Conservation (phyloP, 2,113 vertebrate species). For the Brachirus orientalis region DNA sequence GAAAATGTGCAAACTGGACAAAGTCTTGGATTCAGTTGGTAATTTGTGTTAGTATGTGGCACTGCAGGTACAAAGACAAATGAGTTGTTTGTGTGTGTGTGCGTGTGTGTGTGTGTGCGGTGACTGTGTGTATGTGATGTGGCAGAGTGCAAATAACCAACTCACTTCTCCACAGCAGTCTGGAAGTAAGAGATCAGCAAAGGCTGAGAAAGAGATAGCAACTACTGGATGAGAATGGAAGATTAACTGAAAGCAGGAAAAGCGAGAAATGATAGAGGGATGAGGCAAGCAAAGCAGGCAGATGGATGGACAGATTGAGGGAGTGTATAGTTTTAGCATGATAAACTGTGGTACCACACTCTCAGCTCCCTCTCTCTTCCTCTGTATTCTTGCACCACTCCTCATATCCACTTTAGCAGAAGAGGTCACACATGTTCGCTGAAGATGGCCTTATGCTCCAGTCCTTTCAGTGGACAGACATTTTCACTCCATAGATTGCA, state of each 20-base stretch:
- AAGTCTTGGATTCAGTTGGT: too few species aligned
- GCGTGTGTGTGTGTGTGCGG: not conserved
- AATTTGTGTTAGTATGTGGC: not conserved
- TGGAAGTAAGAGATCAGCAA: constrained; percentile 30
- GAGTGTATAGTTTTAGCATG: constrained; percentile 59
- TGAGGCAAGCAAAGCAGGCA: constrained; percentile 40
- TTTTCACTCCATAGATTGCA: not conserved
- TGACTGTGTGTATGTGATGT: too few species aligned
- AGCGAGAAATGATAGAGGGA: constrained; percentile 30
- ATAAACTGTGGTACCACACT: constrained; percentile 49
- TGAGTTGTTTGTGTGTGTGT: not conserved
- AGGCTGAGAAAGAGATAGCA: too few species aligned
- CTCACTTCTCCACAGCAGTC: constrained; percentile 1
- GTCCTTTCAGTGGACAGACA: constrained; percentile 7
- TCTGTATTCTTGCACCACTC: constrained; percentile 21
- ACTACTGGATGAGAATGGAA: constrained; percentile 12
- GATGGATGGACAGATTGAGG: constrained; percentile 66
- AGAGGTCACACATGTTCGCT: constrained; percentile 4
- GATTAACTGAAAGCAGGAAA: constrained; percentile 22
- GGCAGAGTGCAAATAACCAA: constrained; percentile 11
- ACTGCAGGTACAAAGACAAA: not conserved
- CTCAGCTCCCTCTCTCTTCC: constrained; percentile 18
- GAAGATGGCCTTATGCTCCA: not conserved
- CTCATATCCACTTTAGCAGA: constrained; percentile 42
- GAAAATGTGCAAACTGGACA: too few species aligned